These are phyloP conservation scores for Archips crataeganus DNA, from an alignment of 2,888 invertebrate species.

Conservation along the genomic window DNA sequence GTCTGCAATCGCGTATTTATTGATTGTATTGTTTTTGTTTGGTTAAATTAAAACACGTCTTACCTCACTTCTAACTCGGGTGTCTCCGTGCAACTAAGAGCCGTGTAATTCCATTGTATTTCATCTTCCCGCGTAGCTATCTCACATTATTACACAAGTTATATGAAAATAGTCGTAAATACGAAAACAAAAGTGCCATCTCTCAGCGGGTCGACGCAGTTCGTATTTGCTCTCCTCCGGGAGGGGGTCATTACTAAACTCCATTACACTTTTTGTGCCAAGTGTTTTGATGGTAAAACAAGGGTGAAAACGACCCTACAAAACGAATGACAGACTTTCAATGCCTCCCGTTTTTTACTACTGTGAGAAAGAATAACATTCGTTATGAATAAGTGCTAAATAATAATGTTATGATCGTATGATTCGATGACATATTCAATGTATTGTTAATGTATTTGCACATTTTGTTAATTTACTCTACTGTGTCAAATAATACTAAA, in stretches of 20 bases:
- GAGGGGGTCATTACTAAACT: slow-evolving; percentile 83
- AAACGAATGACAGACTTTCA: slow-evolving; percentile 78
- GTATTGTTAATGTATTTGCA: no score
- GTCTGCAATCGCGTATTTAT: no score
- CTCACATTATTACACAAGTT: slow-evolving; percentile 21
- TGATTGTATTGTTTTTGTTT: neutral
- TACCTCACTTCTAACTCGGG: neutral
- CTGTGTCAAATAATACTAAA: neutral
- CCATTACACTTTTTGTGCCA: slow-evolving; percentile 85
- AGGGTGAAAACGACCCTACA: slow-evolving; percentile 84
- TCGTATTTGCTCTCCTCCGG: slow-evolving; percentile 69
- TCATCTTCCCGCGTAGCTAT: slow-evolving; percentile 6
- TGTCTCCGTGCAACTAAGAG: neutral
- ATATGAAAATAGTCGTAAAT: slow-evolving; percentile 44
- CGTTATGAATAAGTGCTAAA: slow-evolving; percentile 47
- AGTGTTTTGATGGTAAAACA: slow-evolving; percentile 84
- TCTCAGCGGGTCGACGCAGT: slow-evolving; percentile 73
- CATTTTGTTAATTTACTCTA: neutral
- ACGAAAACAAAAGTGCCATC: slow-evolving; percentile 63
- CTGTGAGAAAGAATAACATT: slow-evolving; percentile 65
- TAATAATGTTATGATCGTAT: slow-evolving; percentile 20
- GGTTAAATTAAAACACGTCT: neutral
- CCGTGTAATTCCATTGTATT: slow-evolving; percentile 13
- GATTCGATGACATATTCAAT: neutral
- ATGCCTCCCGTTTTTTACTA: slow-evolving; percentile 70